phyloP scores from a whole-genome alignment of 2,113 vertebrate species.

The Tiliqua scincoides region DNA sequence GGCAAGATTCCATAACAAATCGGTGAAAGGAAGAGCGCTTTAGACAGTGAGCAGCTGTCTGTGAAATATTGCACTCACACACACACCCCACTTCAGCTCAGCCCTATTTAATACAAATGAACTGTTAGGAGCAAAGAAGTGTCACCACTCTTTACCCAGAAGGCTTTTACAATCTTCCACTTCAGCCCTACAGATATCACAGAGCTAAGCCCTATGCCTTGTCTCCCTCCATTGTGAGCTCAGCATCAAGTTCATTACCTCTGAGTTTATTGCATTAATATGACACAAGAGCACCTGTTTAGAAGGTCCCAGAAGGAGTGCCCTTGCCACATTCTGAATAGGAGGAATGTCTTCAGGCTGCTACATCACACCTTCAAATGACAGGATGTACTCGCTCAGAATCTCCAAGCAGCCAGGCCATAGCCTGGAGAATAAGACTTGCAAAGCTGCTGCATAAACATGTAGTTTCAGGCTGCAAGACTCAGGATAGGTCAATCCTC shows the following conservation, averaged over 20 bases:
- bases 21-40: no score
- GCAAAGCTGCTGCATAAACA: not conserved
- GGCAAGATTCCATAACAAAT: no score
- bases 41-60: no score
- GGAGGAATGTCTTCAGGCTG: not conserved
- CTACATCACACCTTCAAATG: constrained; percentile 10
- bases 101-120: not conserved
- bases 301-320: not conserved
- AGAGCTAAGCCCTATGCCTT: no score
- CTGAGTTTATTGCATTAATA: constrained; percentile 32
- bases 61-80: no score
- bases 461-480: no score
- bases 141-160: not conserved
- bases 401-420: not conserved
- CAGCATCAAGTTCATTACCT: constrained; percentile 21
- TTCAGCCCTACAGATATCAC: not conserved
- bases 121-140: not conserved
- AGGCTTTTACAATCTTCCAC: not conserved
- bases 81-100: not conserved
- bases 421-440: not conserved
- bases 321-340: constrained; percentile 14
- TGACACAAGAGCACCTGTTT: constrained; percentile 50
- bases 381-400: accelerated
- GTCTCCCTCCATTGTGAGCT: no score
- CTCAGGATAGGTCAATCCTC: not conserved